Conservation (phyloP, 2,113 vertebrate genomes). For the Phasianus colchicus region DNA sequence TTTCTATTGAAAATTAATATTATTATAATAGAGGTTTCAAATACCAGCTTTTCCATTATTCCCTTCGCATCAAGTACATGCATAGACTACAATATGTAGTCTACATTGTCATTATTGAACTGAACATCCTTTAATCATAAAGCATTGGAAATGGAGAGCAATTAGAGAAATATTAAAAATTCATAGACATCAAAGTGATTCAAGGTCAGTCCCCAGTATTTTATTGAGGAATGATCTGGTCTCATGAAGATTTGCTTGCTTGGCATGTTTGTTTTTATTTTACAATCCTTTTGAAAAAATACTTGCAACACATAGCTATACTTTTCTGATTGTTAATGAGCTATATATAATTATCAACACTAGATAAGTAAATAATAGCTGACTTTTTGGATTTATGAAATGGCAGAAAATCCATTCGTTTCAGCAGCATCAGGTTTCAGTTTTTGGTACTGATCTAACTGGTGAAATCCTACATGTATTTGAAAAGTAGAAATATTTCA, state of each 20-base stretch:
- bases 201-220: not conserved
- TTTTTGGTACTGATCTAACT: constrained; percentile 4
- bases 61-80: not conserved
- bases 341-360: not conserved
- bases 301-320: not conserved
- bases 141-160: not conserved
- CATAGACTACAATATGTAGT: not conserved
- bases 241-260: not conserved
- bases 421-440: not conserved
- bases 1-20: not conserved
- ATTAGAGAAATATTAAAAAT: not conserved
- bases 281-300: not conserved
- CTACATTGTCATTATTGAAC: not conserved
- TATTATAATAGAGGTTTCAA: not conserved
- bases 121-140: not conserved
- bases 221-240: not conserved
- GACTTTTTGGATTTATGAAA: not conserved
- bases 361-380: not conserved
- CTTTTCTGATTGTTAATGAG: not conserved
- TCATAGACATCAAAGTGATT: not conserved
- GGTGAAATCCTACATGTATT: not conserved
- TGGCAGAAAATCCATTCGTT: not conserved
- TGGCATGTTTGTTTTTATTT: not conserved
- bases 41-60: not conserved
- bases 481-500: not conserved